Evolutionary conservation across 2,113 vertebrate genomes (phyloP), one percentile per base, ranked within the genome.

Genomic region (Leucosticte australis): DNA sequence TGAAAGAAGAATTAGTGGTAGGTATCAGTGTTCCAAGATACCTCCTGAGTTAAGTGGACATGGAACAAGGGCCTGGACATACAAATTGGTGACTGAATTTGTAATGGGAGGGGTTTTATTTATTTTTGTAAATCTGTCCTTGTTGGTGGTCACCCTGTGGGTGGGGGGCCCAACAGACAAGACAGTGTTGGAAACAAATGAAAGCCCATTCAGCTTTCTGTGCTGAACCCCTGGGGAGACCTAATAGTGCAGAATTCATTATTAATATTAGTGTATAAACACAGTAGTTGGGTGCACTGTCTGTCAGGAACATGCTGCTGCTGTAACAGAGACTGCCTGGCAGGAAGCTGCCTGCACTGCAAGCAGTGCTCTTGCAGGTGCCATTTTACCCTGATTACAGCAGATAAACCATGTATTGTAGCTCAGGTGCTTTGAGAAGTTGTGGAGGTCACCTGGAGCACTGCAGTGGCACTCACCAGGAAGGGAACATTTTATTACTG

Each of bases 341-440:
- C 22, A 55, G 79, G 37, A 70, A 42, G 64, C 3, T 77, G 42
- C 64, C 6, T 31, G 60, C 39, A 2, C 37, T 44, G 56, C 26
- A 39, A 17, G 73, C 39, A 14, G 15, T 21, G 62, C 77, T 94
- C 90, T 69, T 83, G 83, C 92, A 97, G 92, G 60, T 97, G 92
- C 68, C 65, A 37, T 92, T 95, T 85, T 49, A 87, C 44, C 84
- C 93, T 47, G 71, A 9, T 26, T 26, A 16, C 52, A n/a, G 90
- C 53, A 83, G 87, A 15, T 50, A 46, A 87, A 35, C 60, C 26
- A 4, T 17, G 64, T 87, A 89, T 68, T 93, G 71, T 52, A 79
- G 39, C 71, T 97, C 87, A 57, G 31, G 56, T 68, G 33, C 71
- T 75, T 68, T 42, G 71, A 78, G 89, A 74, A 87, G 62, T 8